phyloP scores from a whole-genome alignment of 2,797 vertebrate genomes.

The Periparus ater region DNA sequence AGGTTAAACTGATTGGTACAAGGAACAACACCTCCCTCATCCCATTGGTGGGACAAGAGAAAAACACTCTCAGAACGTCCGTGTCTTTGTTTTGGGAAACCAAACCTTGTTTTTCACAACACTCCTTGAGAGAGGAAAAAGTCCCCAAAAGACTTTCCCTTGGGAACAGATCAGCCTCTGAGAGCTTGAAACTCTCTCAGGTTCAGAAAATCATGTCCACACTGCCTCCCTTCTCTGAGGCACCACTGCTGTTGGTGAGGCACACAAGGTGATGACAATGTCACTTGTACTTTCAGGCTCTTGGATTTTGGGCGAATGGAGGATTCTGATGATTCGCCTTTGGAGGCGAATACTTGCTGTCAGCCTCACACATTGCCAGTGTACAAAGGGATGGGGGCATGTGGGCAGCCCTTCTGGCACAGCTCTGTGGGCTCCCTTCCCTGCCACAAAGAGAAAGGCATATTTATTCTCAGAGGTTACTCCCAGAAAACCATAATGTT shows the following conservation, averaged over 20 bases:
- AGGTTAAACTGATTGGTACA: too few relatives aligned
- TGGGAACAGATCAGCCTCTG: too few relatives aligned
- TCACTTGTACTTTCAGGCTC: neutral
- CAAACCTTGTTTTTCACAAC: too few relatives aligned
- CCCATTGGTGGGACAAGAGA: too few relatives aligned
- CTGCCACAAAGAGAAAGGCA: neutral
- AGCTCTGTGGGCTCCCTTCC: neutral
- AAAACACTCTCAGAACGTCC: too few relatives aligned
- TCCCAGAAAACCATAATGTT: neutral
- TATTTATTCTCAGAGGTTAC: neutral
- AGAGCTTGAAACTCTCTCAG: too few relatives aligned
- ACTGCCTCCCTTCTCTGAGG: neutral
- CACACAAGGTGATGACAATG: neutral
- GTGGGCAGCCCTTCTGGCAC: neutral
- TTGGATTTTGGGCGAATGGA: accelerated
- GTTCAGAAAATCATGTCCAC: too few relatives aligned
- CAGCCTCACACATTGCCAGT: accelerated
- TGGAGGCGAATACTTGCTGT: neutral
- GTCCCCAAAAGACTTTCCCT: too few relatives aligned
- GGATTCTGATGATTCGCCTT: too few relatives aligned
- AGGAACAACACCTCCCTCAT: too few relatives aligned
- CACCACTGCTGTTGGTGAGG: neutral
- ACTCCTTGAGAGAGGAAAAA: too few relatives aligned
- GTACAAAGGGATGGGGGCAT: accelerated
- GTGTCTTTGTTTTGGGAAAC: too few relatives aligned